A percentile compares a stretch with the other conserved stretches of the same genome.
Conservation (phyloP, 2,888 invertebrate genomes). For the Tanytarsus gracilentus region DNA sequence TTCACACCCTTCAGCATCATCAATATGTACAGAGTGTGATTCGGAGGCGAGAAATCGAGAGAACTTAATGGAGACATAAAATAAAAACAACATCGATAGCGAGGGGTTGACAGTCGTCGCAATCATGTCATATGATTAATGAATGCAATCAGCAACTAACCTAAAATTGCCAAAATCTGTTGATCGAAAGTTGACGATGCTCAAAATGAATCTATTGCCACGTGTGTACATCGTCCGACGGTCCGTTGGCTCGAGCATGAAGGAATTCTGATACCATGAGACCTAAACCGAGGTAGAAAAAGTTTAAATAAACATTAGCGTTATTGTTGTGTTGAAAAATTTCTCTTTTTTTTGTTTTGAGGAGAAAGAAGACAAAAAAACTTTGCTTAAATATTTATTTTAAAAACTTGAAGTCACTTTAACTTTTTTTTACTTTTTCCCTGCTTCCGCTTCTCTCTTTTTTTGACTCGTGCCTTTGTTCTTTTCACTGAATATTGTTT, state of each 20-base stretch:
- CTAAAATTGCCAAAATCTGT: constrained; percentile 56
- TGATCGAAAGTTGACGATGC: constrained; percentile 50
- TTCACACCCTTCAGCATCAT: too few species aligned
- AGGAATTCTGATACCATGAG: constrained; percentile 57
- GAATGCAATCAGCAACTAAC: too few species aligned
- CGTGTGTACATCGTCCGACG: constrained; percentile 51
- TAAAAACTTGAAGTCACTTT: neutral
- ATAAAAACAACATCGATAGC: too few species aligned
- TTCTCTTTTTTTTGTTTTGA: neutral
- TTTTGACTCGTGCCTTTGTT: neutral
- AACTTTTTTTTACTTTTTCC: neutral
- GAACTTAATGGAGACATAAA: too few species aligned
- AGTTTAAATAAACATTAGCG: neutral
- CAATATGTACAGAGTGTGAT: too few species aligned
- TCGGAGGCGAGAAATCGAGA: too few species aligned
- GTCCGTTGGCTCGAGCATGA: constrained; percentile 52
- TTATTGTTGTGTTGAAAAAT: too few species aligned
- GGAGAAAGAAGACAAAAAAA: neutral
- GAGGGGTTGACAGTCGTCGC: too few species aligned
- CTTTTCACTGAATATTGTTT: neutral
- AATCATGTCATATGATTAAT: too few species aligned
- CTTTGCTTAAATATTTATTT: neutral
- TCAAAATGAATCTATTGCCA: constrained; percentile 51
- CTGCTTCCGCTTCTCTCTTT: neutral
- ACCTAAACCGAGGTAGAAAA: constrained; percentile 43